A percentile compares a stretch with the other conserved stretches of the same genome.
Conservation (phyloP, 2,888 invertebrate genomes). For the Atherix ibis region DNA sequence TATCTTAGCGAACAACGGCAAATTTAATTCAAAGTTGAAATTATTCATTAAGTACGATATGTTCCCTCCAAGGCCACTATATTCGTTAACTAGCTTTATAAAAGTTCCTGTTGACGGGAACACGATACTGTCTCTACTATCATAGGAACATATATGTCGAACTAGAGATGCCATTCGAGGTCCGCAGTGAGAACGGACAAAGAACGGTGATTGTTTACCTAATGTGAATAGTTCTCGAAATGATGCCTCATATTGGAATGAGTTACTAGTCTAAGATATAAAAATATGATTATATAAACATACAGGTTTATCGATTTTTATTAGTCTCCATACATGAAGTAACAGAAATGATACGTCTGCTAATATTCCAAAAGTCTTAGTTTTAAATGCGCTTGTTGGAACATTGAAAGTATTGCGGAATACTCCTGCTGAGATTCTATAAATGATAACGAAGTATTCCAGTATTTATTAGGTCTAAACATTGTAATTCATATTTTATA, state of each 20-base stretch:
- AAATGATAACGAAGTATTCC: too few relatives aligned
- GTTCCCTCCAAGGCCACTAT: constrained; percentile 78
- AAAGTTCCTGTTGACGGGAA: constrained; percentile 63
- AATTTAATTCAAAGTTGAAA: constrained; percentile 51
- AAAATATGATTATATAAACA: too few relatives aligned
- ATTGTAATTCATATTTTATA: too few relatives aligned
- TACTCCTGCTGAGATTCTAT: too few relatives aligned
- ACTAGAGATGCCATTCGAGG: constrained; percentile 78
- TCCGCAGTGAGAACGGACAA: constrained; percentile 68
- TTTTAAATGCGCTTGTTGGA: constrained; percentile 48
- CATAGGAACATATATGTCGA: constrained; percentile 62
- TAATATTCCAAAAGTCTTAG: constrained; percentile 60
- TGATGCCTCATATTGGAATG: constrained; percentile 73
- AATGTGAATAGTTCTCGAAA: constrained; percentile 65
- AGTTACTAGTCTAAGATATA: constrained; percentile 55
- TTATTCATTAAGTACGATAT: constrained; percentile 81
- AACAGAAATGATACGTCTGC: constrained; percentile 59
- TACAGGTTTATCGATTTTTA: too few relatives aligned
- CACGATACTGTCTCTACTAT: constrained; percentile 62
- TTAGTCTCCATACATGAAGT: too few relatives aligned
- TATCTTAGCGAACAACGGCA: constrained; percentile 39
- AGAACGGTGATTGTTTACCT: constrained; percentile 60
- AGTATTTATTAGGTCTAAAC: too few relatives aligned
- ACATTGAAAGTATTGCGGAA: too few relatives aligned
- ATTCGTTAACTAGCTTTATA: constrained; percentile 61